A percentile compares a stretch with the other conserved stretches of the same genome.
phyloP scores from a whole-genome alignment of 1,140 invertebrate species.

The Contarinia nasturtii region DNA sequence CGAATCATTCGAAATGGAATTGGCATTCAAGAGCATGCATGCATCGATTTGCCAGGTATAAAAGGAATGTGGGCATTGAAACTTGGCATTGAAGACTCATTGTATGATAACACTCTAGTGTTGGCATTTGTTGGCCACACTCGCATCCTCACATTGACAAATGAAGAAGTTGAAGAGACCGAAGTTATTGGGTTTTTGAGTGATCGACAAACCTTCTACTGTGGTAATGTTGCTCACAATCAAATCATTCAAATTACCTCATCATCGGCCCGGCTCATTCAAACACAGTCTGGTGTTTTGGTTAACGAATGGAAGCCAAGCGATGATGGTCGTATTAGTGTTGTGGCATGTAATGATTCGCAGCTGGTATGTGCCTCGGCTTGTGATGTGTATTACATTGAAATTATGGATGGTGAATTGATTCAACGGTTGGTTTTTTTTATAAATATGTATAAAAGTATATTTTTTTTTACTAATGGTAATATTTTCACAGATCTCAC shows the following conservation, averaged over 20 bases:
- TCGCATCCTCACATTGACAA: constrained; percentile 67
- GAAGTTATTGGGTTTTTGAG: constrained; percentile 78
- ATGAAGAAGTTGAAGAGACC: constrained; percentile 94
- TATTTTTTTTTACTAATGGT: background rate
- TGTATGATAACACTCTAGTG: constrained; percentile 71
- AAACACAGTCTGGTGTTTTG: constrained; percentile 41
- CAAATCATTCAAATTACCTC: constrained; percentile 44
- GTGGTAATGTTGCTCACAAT: constrained; percentile 54
- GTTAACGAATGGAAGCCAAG: constrained; percentile 62
- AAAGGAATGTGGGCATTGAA: constrained; percentile 94
- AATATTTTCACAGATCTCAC: constrained; percentile 2
- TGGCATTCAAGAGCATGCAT: constrained; percentile 93
- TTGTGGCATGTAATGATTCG: constrained; percentile 64
- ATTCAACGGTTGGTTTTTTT: constrained; percentile 18
- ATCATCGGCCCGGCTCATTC: constrained; percentile 45
- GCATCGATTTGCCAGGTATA: constrained; percentile 89
- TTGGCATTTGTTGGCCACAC: constrained; percentile 89
- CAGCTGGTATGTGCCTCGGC: constrained; percentile 83
- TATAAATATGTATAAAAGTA: background rate
- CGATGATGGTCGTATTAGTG: constrained; percentile 59
- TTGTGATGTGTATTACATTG: constrained; percentile 73
- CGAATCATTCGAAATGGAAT: constrained; percentile 95
- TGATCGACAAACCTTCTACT: constrained; percentile 82
- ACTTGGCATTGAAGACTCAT: constrained; percentile 34
- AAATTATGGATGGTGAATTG: constrained; percentile 48